Evolutionary conservation across 2,113 vertebrate genomes (phyloP), one percentile per base, ranked within the genome.

Genomic region (Rhombomys opimus): DNA sequence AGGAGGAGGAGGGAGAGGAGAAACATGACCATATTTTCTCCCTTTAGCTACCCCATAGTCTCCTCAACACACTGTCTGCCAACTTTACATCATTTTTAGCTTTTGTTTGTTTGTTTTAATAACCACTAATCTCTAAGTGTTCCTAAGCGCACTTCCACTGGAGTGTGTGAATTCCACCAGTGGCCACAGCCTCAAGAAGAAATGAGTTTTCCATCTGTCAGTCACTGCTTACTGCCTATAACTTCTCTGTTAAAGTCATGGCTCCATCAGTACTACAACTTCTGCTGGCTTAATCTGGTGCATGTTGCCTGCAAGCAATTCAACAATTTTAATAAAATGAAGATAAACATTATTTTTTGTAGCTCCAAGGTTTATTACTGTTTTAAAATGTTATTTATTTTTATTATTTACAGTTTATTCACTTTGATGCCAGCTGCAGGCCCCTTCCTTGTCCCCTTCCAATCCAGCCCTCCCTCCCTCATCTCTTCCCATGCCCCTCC

Each of bases 301-400:
- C 80, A 38, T 38, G 80, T 14, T 52, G 59, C 13, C 11, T 81
- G 23, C 23, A 41, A 63, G 59, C 9, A 32, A 18, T 68, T 68
- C 20, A 15, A 61, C 80, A 20, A 80, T 90, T 95, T 90, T 72
- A 23, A 25, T 72, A 90, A 95, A 93, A 85, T 9, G 32, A 27
- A 50, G 75, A 41, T 52, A 87, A 94, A 92, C 14, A 86, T 22
- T 65, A 68, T 87, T 96, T 41, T 46, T 46, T 46, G 46, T 46
- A 46, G 46, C 46, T 46, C 46, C 46, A 46, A 46, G 46, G 46
- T 46, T 46, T 46, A 46, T 46, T 46, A 46, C 46, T 5, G 4
- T 46, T 46, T 46, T 46, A 5, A 46, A 46, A 46, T 46, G 46
- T 46, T 46, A 46, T 46, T 46, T 46, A 46, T 46, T 46, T 46